These are phyloP conservation scores for Syngnathus typhle DNA, from an alignment of 2,113 vertebrate genomes.

Conservation along the genomic window DNA sequence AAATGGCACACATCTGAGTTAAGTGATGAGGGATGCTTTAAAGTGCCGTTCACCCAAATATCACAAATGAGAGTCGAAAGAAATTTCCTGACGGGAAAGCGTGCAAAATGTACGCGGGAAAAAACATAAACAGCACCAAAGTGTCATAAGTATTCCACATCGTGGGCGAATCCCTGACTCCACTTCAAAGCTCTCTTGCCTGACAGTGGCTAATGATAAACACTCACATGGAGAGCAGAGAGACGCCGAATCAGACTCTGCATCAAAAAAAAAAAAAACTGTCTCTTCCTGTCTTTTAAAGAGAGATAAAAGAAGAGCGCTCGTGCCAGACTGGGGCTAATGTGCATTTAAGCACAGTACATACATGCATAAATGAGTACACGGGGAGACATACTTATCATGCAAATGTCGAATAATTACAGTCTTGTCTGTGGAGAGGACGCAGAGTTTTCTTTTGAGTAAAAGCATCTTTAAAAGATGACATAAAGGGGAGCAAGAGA, in stretches of 20 bases:
- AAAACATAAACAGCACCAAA: conserved; percentile 36
- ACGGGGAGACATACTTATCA: conserved; percentile 60
- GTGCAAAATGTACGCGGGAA: conserved; percentile 32
- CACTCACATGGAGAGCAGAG: conserved; percentile 64
- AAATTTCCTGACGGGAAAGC: conserved; percentile 19
- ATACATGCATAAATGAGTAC: conserved; percentile 55
- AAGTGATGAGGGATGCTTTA: conserved; percentile 16
- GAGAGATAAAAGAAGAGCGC: conserved; percentile 57
- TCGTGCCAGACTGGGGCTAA: conserved; percentile 46
- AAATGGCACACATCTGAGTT: conserved; percentile 26
- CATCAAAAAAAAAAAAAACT: conserved; percentile 27
- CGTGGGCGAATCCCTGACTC: conserved; percentile 47
- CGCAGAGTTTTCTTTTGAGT: conserved; percentile 56
- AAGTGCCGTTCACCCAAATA: conserved; percentile 7
- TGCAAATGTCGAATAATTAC: conserved; percentile 67
- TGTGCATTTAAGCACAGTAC: conserved; percentile 58
- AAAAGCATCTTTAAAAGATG: conserved; percentile 53
- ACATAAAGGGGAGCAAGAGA: conserved; percentile 59
- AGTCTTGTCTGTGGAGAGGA: conserved; percentile 51
- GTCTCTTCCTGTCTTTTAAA: conserved; percentile 48
- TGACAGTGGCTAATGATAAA: conserved; percentile 66
- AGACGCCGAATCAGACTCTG: conserved; percentile 53
- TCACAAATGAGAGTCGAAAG: conserved; percentile 6
- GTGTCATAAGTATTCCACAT: conserved; percentile 52
- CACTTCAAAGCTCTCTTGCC: conserved; percentile 60